Percentiles rank a stretch among this genome's conserved stretches.
Evolutionary conservation across 2,797 vertebrate species (phyloP).

Genomic region (Myotis pilosus): DNA sequence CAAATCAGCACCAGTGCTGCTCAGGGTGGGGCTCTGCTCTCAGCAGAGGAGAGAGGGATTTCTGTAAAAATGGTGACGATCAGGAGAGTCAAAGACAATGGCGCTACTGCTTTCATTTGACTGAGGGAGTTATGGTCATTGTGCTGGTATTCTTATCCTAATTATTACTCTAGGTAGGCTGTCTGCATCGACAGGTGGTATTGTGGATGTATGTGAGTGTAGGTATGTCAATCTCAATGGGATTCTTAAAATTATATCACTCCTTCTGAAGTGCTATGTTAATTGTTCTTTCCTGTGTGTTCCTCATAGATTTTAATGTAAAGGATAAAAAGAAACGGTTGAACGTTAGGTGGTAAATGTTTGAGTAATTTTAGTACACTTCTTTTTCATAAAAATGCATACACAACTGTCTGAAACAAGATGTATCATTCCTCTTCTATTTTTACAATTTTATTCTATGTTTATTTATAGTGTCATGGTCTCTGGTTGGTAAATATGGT

Average conservation of each 20-base stretch:
- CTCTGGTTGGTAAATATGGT: neutral
- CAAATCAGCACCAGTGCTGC: neutral
- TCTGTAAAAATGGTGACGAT: neutral
- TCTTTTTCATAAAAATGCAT: neutral
- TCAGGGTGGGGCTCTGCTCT: neutral
- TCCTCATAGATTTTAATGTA: conserved; percentile 9
- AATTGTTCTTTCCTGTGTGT: neutral
- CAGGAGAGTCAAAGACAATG: neutral
- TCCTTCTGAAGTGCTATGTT: neutral
- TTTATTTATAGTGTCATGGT: neutral
- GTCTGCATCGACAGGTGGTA: neutral
- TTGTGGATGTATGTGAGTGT: neutral
- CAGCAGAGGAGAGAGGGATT: neutral
- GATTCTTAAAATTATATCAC: neutral
- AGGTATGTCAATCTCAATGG: neutral
- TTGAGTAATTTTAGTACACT: neutral
- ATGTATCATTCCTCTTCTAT: neutral
- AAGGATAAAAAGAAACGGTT: conserved; percentile 5
- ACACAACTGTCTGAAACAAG: neutral
- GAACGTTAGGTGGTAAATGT: neutral
- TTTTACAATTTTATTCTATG: neutral
- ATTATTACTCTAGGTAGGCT: neutral
- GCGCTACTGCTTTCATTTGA: neutral
- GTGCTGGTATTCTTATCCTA: neutral
- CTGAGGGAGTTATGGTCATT: neutral